These are phyloP conservation scores for Gambelia wislizenii DNA, from an alignment of 2,797 vertebrate genomes.

Conservation along the genomic window DNA sequence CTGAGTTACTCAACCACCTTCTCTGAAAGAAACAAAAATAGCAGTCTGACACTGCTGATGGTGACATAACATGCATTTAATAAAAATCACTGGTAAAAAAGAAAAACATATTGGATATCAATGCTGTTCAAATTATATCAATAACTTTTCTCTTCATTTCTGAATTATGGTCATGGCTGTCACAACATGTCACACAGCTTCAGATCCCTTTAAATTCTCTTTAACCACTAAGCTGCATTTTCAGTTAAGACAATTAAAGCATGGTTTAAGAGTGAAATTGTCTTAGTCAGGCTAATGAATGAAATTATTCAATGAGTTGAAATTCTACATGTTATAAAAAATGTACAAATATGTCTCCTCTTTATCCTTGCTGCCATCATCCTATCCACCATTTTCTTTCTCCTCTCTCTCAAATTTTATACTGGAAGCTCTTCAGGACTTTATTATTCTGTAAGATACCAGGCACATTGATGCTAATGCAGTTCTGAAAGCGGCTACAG, in stretches of 20 bases:
- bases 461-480: too few species aligned
- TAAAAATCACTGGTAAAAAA: constrained; percentile 26
- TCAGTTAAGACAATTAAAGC: background rate
- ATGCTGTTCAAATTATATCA: background rate
- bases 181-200: too few species aligned
- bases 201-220: background rate
- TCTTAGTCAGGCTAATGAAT: background rate
- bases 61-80: background rate
- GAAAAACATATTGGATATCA: background rate
- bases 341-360: background rate
- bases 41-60: background rate
- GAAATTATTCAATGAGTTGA: background rate
- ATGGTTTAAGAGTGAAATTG: background rate
- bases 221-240: background rate
- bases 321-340: background rate
- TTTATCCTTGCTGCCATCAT: background rate
- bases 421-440: background rate
- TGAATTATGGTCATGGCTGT: background rate
- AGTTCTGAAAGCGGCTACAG: background rate
- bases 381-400: background rate
- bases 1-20: constrained; percentile 12
- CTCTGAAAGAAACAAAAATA: background rate
- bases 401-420: background rate
- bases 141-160: background rate
- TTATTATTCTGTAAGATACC: background rate